Conservation (phyloP, 2,113 vertebrate genomes). For the Campylomormyrus numenius region DNA sequence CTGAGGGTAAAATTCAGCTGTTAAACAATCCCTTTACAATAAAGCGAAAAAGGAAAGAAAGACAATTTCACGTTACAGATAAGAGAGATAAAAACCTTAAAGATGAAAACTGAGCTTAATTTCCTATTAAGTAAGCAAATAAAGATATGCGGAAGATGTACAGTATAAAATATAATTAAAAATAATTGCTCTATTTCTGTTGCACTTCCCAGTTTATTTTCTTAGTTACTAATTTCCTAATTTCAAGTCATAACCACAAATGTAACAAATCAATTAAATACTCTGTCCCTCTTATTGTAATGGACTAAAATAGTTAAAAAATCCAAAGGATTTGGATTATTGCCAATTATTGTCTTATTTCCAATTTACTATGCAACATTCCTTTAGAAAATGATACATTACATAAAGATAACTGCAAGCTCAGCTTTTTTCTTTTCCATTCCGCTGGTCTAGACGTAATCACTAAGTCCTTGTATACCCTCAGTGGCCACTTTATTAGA, state of each 20-base stretch:
- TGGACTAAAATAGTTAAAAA: neutral
- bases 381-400: neutral
- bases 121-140: neutral
- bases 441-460: neutral
- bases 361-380: neutral
- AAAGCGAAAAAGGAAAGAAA: constrained; percentile 39
- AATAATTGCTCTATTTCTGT: neutral
- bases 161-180: neutral
- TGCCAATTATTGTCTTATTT: neutral
- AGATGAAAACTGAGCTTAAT: neutral
- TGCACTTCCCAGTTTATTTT: neutral
- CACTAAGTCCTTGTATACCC: neutral
- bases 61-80: constrained; percentile 32
- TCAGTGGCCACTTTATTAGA: neutral
- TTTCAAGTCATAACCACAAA: neutral
- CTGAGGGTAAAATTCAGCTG: constrained; percentile 43
- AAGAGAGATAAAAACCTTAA: constrained; percentile 12
- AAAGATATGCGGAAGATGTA: neutral
- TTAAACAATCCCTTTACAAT: constrained; percentile 48
- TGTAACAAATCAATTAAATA: neutral
- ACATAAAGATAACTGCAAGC: neutral
- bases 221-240: neutral
- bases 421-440: constrained; percentile 10
- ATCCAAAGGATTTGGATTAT: neutral
- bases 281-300: neutral